Evolutionary conservation across 1,140 invertebrate genomes (phyloP).

Genomic region (Ectropis grisescens): DNA sequence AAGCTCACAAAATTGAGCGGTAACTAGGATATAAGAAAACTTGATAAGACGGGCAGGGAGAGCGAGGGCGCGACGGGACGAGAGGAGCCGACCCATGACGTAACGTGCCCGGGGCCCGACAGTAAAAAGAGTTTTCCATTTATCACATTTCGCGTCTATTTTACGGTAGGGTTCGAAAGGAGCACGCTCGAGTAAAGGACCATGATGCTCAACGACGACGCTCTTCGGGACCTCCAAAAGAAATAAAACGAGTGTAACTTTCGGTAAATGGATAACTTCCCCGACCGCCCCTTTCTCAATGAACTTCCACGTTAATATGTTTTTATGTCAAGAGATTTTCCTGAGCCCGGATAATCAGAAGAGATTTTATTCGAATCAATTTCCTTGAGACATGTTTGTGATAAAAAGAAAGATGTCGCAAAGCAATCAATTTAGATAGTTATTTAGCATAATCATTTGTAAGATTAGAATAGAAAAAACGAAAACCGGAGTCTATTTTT

Average conservation of each 20-base stretch:
- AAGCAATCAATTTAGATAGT: too few relatives aligned
- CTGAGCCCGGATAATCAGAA: constrained; percentile 4
- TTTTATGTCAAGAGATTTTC: constrained; percentile 5
- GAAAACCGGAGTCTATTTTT: too few relatives aligned
- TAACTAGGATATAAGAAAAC: constrained; percentile 58
- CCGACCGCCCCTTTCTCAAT: constrained; percentile 44
- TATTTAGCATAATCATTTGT: too few relatives aligned
- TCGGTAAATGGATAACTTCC: constrained; percentile 61
- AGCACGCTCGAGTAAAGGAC: constrained; percentile 30
- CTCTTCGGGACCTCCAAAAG: constrained; percentile 51
- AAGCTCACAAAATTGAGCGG: constrained; percentile 47
- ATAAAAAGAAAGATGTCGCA: too few relatives aligned
- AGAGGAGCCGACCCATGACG: constrained; percentile 38
- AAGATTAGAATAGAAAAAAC: too few relatives aligned
- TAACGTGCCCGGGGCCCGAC: constrained; percentile 44
- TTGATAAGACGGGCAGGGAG: constrained; percentile 41
- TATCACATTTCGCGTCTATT: constrained; percentile 69
- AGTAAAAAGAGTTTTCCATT: constrained; percentile 66
- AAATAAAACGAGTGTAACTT: constrained; percentile 64
- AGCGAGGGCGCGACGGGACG: constrained; percentile 27
- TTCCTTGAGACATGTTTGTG: too few relatives aligned
- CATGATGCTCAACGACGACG: constrained; percentile 40
- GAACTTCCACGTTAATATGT: constrained; percentile 41
- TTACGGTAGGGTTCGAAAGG: constrained; percentile 54
- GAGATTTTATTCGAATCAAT: background rate